Conservation (phyloP, 2,113 vertebrate species). For the Ornithorhynchus anatinus region DNA sequence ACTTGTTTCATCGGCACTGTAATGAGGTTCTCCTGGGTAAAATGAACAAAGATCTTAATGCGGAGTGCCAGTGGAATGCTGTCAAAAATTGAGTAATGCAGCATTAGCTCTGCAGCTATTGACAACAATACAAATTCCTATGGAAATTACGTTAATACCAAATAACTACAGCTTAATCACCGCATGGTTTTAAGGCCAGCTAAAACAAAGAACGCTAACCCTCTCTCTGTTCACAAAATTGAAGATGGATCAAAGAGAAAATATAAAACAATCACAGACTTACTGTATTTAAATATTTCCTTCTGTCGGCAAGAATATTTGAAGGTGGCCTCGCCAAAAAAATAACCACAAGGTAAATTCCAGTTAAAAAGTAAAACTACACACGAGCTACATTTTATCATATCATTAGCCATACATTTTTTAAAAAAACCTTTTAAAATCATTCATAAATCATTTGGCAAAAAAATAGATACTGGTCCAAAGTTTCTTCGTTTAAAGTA, state of each 20-base stretch:
- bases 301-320: not conserved
- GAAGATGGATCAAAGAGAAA: conserved; percentile 10
- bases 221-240: conserved; percentile 38
- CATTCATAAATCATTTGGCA: too few relatives aligned
- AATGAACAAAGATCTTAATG: not conserved
- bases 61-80: not conserved
- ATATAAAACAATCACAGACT: not conserved
- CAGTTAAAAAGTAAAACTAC: too few relatives aligned
- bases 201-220: conserved; percentile 31
- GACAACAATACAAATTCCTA: conserved; percentile 17
- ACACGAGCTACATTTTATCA: too few relatives aligned
- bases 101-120: not conserved
- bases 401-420: too few relatives aligned
- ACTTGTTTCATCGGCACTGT: conserved; percentile 2
- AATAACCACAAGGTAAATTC: too few relatives aligned
- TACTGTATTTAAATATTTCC: not conserved
- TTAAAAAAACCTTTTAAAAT: too few relatives aligned
- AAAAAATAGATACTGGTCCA: too few relatives aligned
- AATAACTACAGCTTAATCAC: conserved; percentile 30
- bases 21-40: not conserved
- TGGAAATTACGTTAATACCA: conserved; percentile 36
- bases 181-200: conserved; percentile 19
- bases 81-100: conserved; percentile 13
- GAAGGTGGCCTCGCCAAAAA: too few relatives aligned
- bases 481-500: too few relatives aligned